Conservation (phyloP, 2,797 vertebrate genomes). For the Sebastolobus altivelis region DNA sequence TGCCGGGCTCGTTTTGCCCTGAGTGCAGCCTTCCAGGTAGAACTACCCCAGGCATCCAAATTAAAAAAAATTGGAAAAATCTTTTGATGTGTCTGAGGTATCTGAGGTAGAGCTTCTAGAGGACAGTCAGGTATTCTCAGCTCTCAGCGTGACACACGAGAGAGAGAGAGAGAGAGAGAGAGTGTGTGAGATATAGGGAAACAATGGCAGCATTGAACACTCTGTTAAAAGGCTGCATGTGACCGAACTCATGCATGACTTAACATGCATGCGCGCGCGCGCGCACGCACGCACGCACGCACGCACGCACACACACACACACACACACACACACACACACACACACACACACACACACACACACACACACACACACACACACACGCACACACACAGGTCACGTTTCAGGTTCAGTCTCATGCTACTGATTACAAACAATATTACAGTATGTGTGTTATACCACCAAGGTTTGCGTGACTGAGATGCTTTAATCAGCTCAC, state of each 20-base stretch:
- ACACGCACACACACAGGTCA: constrained; percentile 10
- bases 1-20: too few species aligned
- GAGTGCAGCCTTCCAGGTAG: too few species aligned
- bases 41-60: too few species aligned
- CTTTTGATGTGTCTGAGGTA: background rate
- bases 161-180: background rate
- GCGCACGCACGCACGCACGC: background rate
- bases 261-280: constrained; percentile 1
- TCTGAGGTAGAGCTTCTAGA: background rate
- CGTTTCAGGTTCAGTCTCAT: constrained; percentile 32
- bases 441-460: constrained; percentile 14
- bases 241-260: constrained; percentile 56
- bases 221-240: constrained; percentile 68
- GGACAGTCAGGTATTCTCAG: constrained; percentile 5
- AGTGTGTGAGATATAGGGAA: constrained; percentile 20
- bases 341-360: constrained; percentile 14
- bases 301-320: constrained; percentile 5
- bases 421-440: constrained; percentile 38
- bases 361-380: constrained; percentile 11
- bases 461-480: constrained; percentile 20
- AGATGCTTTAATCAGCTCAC: constrained; percentile 28
- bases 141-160: background rate
- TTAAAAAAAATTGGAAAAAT: too few species aligned
- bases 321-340: constrained; percentile 9
- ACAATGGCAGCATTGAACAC: constrained; percentile 74